Conservation (phyloP, 2,888 invertebrate species). For the Yponomeuta sedellus region DNA sequence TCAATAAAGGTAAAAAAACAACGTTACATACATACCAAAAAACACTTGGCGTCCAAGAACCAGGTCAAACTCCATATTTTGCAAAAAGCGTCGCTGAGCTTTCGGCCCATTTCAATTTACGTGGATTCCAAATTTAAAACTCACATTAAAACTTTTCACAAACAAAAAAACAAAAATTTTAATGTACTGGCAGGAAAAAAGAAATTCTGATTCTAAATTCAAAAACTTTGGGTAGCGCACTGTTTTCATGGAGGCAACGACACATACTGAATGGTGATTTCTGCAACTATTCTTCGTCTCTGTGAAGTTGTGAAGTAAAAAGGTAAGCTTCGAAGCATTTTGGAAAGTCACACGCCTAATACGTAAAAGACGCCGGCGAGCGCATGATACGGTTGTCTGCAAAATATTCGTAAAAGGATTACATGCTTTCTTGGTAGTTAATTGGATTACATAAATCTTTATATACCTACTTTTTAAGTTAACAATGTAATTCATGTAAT, state of each 20-base stretch:
- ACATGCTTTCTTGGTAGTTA: not conserved
- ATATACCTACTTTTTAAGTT: not conserved
- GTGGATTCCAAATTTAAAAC: conserved; percentile 21
- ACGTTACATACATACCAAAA: conserved; percentile 46
- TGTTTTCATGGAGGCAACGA: not conserved
- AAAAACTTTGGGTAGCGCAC: not conserved
- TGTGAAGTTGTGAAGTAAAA: not conserved
- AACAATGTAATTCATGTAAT: not conserved
- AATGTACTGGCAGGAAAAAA: not conserved
- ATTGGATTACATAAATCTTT: not conserved
- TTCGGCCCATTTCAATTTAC: conserved; percentile 38
- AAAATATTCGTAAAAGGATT: not conserved
- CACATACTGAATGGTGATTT: conserved; percentile 1
- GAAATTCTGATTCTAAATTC: not conserved
- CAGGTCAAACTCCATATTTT: conserved; percentile 63
- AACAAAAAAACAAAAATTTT: not conserved
- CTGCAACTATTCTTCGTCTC: not conserved
- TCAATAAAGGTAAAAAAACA: conserved; percentile 10
- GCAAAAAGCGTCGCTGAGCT: conserved; percentile 41
- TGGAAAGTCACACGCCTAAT: conserved; percentile 53
- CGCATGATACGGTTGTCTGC: not conserved
- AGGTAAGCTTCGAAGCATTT: conserved; percentile 49
- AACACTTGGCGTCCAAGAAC: conserved; percentile 60
- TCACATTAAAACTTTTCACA: not conserved
- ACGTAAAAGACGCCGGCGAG: not conserved